Base-by-base conservation (phyloP, 2,113 vertebrate species). In the Melanerpes formicivorus region DNA sequence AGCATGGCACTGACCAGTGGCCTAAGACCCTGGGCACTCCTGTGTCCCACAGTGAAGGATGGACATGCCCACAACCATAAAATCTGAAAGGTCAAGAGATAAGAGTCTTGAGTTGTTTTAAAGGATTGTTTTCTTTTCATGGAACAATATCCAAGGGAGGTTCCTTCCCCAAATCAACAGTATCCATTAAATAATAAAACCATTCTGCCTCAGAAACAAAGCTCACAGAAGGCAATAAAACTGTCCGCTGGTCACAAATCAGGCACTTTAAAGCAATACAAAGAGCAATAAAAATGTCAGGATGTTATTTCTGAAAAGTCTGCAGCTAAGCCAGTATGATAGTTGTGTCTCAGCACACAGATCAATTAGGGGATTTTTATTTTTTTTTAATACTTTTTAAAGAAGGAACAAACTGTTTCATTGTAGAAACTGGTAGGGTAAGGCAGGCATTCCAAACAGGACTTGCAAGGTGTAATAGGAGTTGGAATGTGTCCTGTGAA, bases 161-260 rank as follows among this genome's bases (percentile, higher is more conserved):
- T 75, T 55, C 58, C 88, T 93, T 76, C 70, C 87, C 73, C 76
- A 83, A 80, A 73, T 88, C 95, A 90, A 29, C 34, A 69, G 29
- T 55, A 58, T 42, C 72, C 62, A 63, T 81, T 63, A 93, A 91
- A 69, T 23, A 84, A 90, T 34, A 59, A 79, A 85, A 62, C 42
- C 55, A 52, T 37, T 65, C 62, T 73, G 90, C 73, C 67, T 80
- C 73, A 64, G 65, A 90, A 75, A 69, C 50, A 14, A 86, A 73
- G 73, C 76, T 83, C 59, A 81, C 59, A 70, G 77, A 90, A 86
- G 21, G 66, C 93, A 88, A 88, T 93, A 93, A 93, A 96, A 91
- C 85, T 78, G 85, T 88, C 70, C 82, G 13, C 62, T 40, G 63
- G 73, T 55, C 87, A 95, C 67, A 40, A 88, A 88, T 88, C 84